Base-by-base conservation (phyloP, 2,888 invertebrate genomes). In the Harpalus rubripes region DNA sequence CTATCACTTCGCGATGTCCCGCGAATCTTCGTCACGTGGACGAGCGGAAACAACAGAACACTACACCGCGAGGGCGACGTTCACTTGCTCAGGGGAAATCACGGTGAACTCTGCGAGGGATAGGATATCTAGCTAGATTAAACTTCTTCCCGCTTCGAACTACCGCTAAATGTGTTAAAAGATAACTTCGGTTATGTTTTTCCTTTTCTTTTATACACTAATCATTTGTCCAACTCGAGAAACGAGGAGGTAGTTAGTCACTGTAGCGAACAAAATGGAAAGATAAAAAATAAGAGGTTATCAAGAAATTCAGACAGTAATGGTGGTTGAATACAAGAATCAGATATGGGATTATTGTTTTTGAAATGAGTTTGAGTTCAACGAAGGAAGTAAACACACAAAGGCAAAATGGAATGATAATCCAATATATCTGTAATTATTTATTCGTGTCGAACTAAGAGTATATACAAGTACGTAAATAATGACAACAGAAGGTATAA, bases 81-180 rank as follows among this genome's bases (percentile, higher is more conserved):
- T 44, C 32, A 32, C 32, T 68, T 74, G 72, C 84, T 84, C 84
- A 65, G 22, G 84, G 84, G 84, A 84, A 84, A 84, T 84, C 84
- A 84, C 78, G 59, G 68, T 65, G 78, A 84, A 84, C 78, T 84
- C 76, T 63, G 78, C 78, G 76, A 61, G 63, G 18, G 84, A 63
- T 78, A 63, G 63, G 76, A 78, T 78, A 84, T 78, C 84, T 84
- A 78, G 84, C 78, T 78, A 84, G 84, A 84, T 84, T 84, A 84
- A 84, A 78, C 78, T 84, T 84, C 78, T 84, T 63, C 44, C 44
- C 63, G 84, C 59, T 18, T 76, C 76, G 76, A 22, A 41, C n/a
- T 15, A 52, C 18, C 26, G 65, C 52, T 84, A 84, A 84, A 84
- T 78, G 84, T 84, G 84, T 84, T 84, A 84, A 84, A 63, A 78